phyloP scores from a whole-genome alignment of 2,113 vertebrate species.

The pig (Sus scrofa) region DNA sequence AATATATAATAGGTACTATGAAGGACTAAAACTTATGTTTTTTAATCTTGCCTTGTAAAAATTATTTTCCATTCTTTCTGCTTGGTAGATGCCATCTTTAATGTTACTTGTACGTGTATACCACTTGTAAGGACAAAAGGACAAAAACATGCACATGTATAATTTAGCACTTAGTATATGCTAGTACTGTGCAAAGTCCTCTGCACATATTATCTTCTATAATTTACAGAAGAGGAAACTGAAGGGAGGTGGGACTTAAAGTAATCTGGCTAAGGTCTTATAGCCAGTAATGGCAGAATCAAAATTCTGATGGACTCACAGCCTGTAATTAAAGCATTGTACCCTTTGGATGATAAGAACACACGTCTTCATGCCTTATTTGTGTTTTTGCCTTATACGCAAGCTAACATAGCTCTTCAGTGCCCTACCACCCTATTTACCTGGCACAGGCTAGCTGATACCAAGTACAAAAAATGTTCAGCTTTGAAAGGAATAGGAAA shows the following conservation, averaged over 20 bases:
- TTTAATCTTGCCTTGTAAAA: neutral
- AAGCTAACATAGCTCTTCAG: neutral
- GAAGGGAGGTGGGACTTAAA: neutral
- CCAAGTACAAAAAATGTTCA: neutral
- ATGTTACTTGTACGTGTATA: neutral
- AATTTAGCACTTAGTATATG: neutral
- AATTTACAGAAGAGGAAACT: neutral
- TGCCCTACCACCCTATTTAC: neutral
- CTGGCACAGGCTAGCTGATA: neutral
- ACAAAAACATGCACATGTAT: neutral
- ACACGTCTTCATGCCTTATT: neutral
- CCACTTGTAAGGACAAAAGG: neutral
- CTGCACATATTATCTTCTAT: neutral
- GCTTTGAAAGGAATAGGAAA: neutral
- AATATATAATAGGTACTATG: neutral
- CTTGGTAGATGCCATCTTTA: constrained; percentile 12
- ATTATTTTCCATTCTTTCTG: neutral
- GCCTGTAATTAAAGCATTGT: neutral
- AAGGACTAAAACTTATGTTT: neutral
- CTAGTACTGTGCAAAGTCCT: neutral
- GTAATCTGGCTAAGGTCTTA: neutral
- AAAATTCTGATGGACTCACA: neutral
- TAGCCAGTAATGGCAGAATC: neutral
- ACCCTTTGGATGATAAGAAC: neutral
- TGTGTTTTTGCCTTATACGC: neutral